phyloP scores from a whole-genome alignment of 2,797 vertebrate genomes.

The Takifugu rubripes region DNA sequence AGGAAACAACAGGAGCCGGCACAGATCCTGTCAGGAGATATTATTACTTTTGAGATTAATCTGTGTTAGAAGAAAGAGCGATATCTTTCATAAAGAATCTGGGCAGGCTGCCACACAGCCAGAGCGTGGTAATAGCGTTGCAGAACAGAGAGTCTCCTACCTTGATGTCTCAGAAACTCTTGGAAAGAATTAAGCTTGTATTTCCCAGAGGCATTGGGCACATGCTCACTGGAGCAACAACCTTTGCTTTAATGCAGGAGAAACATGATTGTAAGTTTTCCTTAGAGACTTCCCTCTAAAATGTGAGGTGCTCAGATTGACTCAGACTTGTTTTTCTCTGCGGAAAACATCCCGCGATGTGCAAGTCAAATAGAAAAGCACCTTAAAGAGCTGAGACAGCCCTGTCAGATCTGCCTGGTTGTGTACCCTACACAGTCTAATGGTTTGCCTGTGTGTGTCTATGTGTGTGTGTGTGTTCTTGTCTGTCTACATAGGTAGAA shows the following conservation, averaged over 20 bases:
- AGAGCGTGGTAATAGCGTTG: constrained; percentile 32
- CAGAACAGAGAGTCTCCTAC: constrained; percentile 50
- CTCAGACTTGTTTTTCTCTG: constrained; percentile 60
- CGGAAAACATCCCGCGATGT: constrained; percentile 59
- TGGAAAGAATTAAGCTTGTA: constrained; percentile 68
- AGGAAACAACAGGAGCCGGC: constrained; percentile 1
- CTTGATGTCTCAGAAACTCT: constrained; percentile 61
- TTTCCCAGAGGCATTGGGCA: constrained; percentile 64
- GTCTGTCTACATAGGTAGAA: constrained; percentile 88
- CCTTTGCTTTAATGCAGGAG: constrained; percentile 70
- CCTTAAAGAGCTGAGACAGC: constrained; percentile 66
- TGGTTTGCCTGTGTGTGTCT: constrained; percentile 46
- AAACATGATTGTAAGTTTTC: constrained; percentile 71
- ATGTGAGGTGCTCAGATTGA: constrained; percentile 64
- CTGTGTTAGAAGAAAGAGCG: constrained; percentile 24
- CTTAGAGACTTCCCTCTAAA: constrained; percentile 60
- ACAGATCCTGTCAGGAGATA: constrained; percentile 21
- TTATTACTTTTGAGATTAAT: constrained; percentile 31
- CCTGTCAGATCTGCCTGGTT: constrained; percentile 67
- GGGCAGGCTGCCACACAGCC: constrained; percentile 36
- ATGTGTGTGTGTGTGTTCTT: constrained; percentile 24
- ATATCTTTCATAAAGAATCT: constrained; percentile 27
- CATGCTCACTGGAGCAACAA: constrained; percentile 69
- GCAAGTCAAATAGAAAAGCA: constrained; percentile 68
- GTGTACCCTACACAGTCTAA: constrained; percentile 62